phyloP scores from a whole-genome alignment of 2,113 vertebrate genomes.

The Limnothrissa miodon region DNA sequence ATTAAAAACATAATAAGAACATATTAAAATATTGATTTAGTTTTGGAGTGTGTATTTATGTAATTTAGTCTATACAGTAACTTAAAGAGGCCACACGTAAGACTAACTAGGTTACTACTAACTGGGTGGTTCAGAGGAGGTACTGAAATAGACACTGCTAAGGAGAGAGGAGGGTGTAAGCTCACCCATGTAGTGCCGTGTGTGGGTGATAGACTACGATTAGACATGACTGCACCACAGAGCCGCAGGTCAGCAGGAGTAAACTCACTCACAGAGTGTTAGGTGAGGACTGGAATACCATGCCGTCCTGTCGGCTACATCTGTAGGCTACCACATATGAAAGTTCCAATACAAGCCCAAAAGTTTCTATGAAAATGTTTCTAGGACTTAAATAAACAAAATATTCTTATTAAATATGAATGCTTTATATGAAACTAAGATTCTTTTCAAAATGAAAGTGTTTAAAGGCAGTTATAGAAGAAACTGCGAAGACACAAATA shows the following conservation, averaged over 20 bases:
- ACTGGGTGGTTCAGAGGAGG: not conserved
- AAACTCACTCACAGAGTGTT: not conserved
- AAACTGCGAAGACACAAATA: not conserved
- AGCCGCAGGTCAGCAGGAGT: not conserved
- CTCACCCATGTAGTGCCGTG: not conserved
- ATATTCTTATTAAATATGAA: not conserved
- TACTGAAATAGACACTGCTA: not conserved
- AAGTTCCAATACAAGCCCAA: not conserved
- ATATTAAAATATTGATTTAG: too few relatives aligned
- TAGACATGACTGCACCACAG: conserved; percentile 29
- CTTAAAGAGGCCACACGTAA: not conserved
- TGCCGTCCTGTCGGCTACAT: not conserved
- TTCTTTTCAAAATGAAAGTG: not conserved
- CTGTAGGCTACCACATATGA: not conserved
- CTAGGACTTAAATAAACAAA: too few relatives aligned
- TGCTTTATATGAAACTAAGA: not conserved
- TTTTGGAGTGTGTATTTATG: not conserved
- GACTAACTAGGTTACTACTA: not conserved
- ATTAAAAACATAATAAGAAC: too few relatives aligned
- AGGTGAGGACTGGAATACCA: conserved; percentile 3
- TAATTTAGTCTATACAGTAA: not conserved
- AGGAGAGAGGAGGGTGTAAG: not conserved
- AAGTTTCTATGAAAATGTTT: not conserved
- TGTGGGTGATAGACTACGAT: conserved; percentile 51
- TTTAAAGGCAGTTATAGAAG: not conserved